Evolutionary conservation across 2,113 vertebrate genomes (phyloP).

Genomic region (Benitochromis conjunctus): DNA sequence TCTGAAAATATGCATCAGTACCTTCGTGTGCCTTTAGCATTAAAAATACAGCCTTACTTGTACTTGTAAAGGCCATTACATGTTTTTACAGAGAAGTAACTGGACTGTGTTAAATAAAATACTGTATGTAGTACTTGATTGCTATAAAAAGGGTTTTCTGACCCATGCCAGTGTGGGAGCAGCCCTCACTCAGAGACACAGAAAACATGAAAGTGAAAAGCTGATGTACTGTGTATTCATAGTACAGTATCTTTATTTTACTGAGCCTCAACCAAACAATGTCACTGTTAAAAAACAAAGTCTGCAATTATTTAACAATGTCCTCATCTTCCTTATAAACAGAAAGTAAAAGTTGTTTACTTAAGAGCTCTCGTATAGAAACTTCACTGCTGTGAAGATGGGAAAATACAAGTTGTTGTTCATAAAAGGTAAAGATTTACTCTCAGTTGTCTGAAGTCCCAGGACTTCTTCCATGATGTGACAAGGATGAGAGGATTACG

Average conservation of each 20-base stretch:
- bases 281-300: slow-evolving; percentile 11
- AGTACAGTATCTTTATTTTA: neutral
- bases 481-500: neutral
- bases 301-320: slow-evolving; percentile 5
- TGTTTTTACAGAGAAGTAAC: neutral
- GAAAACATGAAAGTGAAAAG: neutral
- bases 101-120: neutral
- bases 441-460: neutral
- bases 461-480: neutral
- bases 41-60: neutral
- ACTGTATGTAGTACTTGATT: neutral
- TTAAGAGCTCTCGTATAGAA: neutral
- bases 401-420: neutral
- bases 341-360: neutral
- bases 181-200: neutral
- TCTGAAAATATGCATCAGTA: neutral
- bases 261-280: neutral
- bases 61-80: neutral
- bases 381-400: neutral
- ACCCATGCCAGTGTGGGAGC: neutral
- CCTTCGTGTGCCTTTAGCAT: neutral
- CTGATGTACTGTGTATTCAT: neutral
- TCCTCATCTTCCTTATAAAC: neutral
- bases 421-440: rapidly evolving
- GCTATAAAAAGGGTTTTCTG: neutral